Base-by-base conservation (phyloP, 2,113 vertebrate species). In the Heterotilapia buettikoferi region DNA sequence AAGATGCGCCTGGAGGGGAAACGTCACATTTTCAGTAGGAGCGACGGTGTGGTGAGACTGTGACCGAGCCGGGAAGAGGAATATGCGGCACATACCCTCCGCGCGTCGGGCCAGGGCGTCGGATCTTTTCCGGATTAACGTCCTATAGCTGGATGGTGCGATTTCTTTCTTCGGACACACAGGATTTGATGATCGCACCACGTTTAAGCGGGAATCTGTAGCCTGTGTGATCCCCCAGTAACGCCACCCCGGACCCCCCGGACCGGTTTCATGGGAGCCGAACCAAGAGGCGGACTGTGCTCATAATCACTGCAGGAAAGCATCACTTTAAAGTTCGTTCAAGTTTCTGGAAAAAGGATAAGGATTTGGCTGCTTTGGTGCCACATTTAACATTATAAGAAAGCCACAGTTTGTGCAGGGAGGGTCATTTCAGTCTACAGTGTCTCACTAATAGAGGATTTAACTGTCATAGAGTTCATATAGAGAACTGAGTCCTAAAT, bases 1-100 rank as follows among this genome's bases (percentile, higher is more conserved):
- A 54, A 86, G 92, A 94, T 93, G 93, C 88, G 91, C 89, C 88
- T 61, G 40, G 82, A 82, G 66, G 33, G 38, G 80, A 85, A 88
- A 93, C 94, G 94, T 94, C 94, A 94, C 84, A 83, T 92, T 93
- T 92, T 93, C 89, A 81, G 81, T 16, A 86, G 61, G 86, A 90
- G 93, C 89, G 88, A 84, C 90, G 45, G 85, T 36, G 91, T 88
- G 91, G 82, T 63, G 85, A 84, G 79, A 24, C 73, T 76, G 93
- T 93, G 92, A 94, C 87, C 89, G 88, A 92, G 89, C 85, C 86
- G 45, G 54, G 57, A 38, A 88, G 84, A 31, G 85, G 85, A 73
- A 92, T 92, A 90, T 95, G 92, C 94, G 80, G 82, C 94, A 90
- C 87, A 57, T 91, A 87, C 71, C 85, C 83, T 84, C 87, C 59